These are phyloP conservation scores for Andrena hattorfiana DNA, from an alignment of 2,888 invertebrate genomes.

Conservation along the genomic window DNA sequence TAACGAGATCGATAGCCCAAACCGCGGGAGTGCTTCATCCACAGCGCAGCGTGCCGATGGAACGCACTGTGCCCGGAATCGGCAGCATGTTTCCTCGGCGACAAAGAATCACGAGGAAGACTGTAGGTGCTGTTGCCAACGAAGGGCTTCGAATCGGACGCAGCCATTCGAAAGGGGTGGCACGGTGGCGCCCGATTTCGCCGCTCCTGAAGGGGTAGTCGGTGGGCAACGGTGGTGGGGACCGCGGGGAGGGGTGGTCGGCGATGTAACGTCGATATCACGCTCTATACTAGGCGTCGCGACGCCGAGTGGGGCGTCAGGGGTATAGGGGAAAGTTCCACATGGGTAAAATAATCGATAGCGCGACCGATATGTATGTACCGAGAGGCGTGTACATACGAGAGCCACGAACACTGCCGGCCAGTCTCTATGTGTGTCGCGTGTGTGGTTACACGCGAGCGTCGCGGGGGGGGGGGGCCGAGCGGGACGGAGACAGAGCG, in stretches of 20 bases:
- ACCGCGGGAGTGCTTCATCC: too few species aligned
- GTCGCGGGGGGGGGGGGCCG: too few species aligned
- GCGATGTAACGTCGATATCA: conserved; percentile 84
- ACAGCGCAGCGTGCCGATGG: too few species aligned
- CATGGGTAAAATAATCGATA: conserved; percentile 85
- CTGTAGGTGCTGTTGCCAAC: background rate
- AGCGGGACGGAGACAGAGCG: background rate
- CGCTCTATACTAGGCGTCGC: conserved; percentile 83
- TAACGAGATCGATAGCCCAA: too few species aligned
- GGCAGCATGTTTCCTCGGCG: too few species aligned
- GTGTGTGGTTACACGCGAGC: conserved; percentile 48
- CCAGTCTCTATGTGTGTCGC: background rate
- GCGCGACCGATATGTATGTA: conserved; percentile 83
- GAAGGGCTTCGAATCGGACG: background rate
- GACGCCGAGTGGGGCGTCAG: conserved; percentile 77
- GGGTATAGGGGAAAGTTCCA: conserved; percentile 82
- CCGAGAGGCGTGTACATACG: conserved; percentile 48
- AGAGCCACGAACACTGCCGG: conserved; percentile 18
- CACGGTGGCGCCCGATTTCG: conserved; percentile 17
- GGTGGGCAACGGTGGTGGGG: conserved; percentile 42
- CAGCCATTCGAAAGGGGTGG: background rate
- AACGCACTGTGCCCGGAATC: too few species aligned
- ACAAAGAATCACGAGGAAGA: too few species aligned
- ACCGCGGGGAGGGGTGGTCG: conserved; percentile 49
- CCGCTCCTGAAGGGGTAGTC: conserved; percentile 64